Percentiles rank a stretch among this genome's conserved stretches.
Conservation (phyloP, 64 coral and sea anemone genomes). For the Montipora efflorescens region DNA sequence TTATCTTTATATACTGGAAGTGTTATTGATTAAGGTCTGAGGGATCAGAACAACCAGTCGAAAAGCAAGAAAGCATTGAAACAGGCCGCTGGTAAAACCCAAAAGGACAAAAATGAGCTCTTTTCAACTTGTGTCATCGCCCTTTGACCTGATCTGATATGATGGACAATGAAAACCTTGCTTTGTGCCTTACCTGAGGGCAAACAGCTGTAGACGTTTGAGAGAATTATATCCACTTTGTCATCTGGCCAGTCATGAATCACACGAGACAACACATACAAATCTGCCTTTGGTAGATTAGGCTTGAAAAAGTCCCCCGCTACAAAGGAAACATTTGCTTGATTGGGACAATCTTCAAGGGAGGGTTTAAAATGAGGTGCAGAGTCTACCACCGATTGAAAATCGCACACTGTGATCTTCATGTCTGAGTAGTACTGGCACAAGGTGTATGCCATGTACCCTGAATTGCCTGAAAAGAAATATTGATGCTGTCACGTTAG, state of each 20-base stretch:
- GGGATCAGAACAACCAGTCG: too few relatives aligned
- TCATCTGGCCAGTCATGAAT: slow-evolving; percentile 68
- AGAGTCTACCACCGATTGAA: slow-evolving; percentile 58
- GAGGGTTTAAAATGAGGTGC: slow-evolving; percentile 61
- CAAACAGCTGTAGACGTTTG: slow-evolving; percentile 63
- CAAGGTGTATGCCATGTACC: slow-evolving; percentile 59
- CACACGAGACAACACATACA: slow-evolving; percentile 64
- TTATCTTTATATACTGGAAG: too few relatives aligned
- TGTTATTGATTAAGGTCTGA: too few relatives aligned
- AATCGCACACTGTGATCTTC: slow-evolving; percentile 78
- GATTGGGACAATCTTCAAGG: slow-evolving; percentile 69
- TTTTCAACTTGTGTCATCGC: too few relatives aligned
- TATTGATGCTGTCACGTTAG: neutral
- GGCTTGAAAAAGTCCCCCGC: slow-evolving; percentile 73
- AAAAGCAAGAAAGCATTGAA: too few relatives aligned
- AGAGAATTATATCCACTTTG: slow-evolving; percentile 58
- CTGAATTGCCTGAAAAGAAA: slow-evolving; percentile 27
- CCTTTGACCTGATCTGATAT: too few relatives aligned
- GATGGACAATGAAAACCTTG: too few relatives aligned
- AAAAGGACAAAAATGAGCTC: too few relatives aligned
- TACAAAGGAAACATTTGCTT: slow-evolving; percentile 64
- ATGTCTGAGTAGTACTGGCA: slow-evolving; percentile 72
- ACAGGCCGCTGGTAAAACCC: too few relatives aligned
- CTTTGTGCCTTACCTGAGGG: slow-evolving; percentile 58
- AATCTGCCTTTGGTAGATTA: slow-evolving; percentile 71